These are phyloP conservation scores for Drosophila leonis DNA, from an alignment of 2,888 invertebrate species.

Conservation along the genomic window DNA sequence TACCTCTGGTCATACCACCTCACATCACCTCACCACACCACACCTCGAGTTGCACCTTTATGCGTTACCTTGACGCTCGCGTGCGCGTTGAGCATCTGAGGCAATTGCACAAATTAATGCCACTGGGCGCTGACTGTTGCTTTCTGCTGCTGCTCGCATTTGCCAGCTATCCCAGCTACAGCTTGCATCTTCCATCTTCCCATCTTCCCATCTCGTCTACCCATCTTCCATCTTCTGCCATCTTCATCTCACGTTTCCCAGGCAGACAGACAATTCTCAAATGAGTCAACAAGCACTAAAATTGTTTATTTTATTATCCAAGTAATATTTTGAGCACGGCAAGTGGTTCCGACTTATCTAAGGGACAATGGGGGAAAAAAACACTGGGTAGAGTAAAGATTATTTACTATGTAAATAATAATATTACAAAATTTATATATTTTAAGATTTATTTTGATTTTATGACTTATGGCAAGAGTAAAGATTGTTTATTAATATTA, in stretches of 20 bases:
- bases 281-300: conserved; percentile 84
- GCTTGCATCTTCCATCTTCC: conserved; percentile 9
- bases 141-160: conserved; percentile 24
- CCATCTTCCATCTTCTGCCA: conserved; percentile 11
- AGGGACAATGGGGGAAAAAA: not conserved
- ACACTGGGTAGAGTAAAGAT: not conserved
- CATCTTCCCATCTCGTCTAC: not conserved
- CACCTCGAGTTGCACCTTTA: not conserved
- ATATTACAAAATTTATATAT: not conserved
- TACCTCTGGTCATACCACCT: not conserved
- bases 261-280: conserved; percentile 83
- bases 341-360: conserved; percentile 23
- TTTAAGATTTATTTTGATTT: too few species aligned
- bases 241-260: conserved; percentile 38
- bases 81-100: conserved; percentile 38
- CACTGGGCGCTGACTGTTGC: conserved; percentile 66
- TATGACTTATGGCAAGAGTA: not conserved
- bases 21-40: not conserved
- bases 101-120: conserved; percentile 81
- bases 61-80: conserved; percentile 53
- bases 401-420: not conserved
- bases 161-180: conserved; percentile 9
- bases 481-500: not conserved
- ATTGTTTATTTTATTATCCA: conserved; percentile 84
- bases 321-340: conserved; percentile 51